Conservation (phyloP, 30 jellyfish, hydroid and myxozoan species). For the Chrysaora quinquecirrha region DNA sequence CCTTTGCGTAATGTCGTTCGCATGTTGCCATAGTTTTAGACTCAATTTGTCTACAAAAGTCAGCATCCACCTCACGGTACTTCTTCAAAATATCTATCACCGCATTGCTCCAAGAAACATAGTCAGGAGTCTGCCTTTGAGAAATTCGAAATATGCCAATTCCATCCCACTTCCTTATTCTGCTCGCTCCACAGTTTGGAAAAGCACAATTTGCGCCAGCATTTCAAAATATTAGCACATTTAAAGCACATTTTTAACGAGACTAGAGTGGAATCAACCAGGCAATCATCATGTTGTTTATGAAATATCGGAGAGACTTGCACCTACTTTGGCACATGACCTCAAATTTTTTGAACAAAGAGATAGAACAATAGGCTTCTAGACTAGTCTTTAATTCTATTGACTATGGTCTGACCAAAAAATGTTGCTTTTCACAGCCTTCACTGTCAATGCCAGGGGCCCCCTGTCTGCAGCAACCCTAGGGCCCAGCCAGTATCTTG, state of each 20-base stretch:
- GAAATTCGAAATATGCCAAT: slow-evolving; percentile 6
- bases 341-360: slow-evolving; percentile 29
- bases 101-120: not conserved
- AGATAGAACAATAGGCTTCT: slow-evolving; percentile 53
- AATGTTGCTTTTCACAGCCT: not conserved
- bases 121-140: not conserved
- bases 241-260: not conserved
- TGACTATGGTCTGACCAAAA: slow-evolving; percentile 12
- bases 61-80: slow-evolving; percentile 2
- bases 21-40: not conserved
- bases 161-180: slow-evolving; percentile 1
- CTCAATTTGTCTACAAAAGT: slow-evolving; percentile 1
- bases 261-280: not conserved
- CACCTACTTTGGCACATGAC: slow-evolving; percentile 64
- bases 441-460: slow-evolving; percentile 3
- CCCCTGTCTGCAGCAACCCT: not conserved
- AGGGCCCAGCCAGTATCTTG: slow-evolving; percentile 4
- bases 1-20: slow-evolving; percentile 15
- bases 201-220: slow-evolving; percentile 30
- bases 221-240: slow-evolving; percentile 1
- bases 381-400: slow-evolving; percentile 19
- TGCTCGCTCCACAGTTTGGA: slow-evolving; percentile 21
- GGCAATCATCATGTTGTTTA: not conserved
- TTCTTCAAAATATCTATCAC: slow-evolving; percentile 3
- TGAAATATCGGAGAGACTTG: slow-evolving; percentile 2